These are phyloP conservation scores for Channa striata DNA, from an alignment of 2,797 vertebrate species.

Conservation along the genomic window DNA sequence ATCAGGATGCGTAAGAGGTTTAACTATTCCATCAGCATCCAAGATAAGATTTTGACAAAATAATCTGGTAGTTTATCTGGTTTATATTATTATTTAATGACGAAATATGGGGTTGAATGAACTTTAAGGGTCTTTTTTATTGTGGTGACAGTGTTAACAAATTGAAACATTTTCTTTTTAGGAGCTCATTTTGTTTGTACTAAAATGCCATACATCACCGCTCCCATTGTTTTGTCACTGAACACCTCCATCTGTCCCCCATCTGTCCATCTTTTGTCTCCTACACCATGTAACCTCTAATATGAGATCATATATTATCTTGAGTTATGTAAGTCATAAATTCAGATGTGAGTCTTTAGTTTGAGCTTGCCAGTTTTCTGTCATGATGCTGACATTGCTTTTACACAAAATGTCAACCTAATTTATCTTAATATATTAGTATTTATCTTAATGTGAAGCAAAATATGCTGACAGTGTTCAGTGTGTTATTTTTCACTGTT, in stretches of 20 bases:
- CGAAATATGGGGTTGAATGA: too few species aligned
- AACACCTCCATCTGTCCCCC: background rate
- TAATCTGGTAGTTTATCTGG: too few species aligned
- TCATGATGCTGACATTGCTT: background rate
- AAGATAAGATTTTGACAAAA: too few species aligned
- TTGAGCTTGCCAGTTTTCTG: background rate
- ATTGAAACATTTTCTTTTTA: background rate
- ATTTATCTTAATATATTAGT: background rate
- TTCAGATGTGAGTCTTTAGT: background rate
- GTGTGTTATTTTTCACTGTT: constrained; percentile 35
- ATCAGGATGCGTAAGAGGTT: too few species aligned
- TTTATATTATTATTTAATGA: too few species aligned
- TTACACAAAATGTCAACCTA: constrained; percentile 18
- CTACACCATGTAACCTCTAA: too few species aligned
- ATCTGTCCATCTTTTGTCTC: background rate
- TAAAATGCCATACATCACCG: background rate
- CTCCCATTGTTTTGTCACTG: too few species aligned
- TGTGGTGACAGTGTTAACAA: background rate
- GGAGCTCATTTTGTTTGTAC: background rate
- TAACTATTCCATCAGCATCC: too few species aligned
- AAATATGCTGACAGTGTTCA: constrained; percentile 35
- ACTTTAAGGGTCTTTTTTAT: too few species aligned
- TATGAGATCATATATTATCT: too few species aligned
- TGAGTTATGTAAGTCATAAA: background rate
- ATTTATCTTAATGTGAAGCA: background rate